A percentile compares a stretch with the other conserved stretches of the same genome.
These are phyloP conservation scores for Penelope pileata DNA, from an alignment of 2,113 vertebrate genomes.

Conservation along the genomic window DNA sequence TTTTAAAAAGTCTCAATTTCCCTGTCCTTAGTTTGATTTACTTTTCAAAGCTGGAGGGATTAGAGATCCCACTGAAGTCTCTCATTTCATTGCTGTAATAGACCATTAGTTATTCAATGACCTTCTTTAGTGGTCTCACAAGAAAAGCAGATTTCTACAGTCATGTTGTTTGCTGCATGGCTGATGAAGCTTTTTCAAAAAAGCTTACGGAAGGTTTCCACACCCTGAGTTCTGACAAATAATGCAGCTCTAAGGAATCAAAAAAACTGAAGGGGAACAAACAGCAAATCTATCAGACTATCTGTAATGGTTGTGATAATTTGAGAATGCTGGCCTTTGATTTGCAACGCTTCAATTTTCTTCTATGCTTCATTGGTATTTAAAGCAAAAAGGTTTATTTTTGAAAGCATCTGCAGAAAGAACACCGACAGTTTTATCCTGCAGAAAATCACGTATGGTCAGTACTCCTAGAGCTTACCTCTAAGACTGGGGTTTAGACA, in stretches of 20 bases:
- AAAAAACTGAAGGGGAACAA: background rate
- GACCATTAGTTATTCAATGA: slow-evolving; percentile 63
- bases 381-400: background rate
- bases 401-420: background rate
- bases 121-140: slow-evolving; percentile 62
- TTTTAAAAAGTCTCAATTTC: background rate
- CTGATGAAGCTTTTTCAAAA: slow-evolving; percentile 41
- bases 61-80: slow-evolving; percentile 42
- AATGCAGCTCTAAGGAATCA: background rate
- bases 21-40: slow-evolving; percentile 48
- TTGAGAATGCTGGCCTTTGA: background rate
- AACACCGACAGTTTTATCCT: background rate
- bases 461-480: background rate
- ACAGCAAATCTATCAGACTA: background rate
- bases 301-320: background rate
- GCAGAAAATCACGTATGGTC: background rate
- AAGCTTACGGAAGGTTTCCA: background rate
- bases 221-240: background rate
- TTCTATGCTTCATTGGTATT: background rate
- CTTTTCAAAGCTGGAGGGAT: slow-evolving; percentile 53
- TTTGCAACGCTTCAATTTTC: background rate
- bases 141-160: slow-evolving; percentile 35
- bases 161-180: slow-evolving; percentile 21
- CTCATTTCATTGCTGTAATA: slow-evolving; percentile 37
- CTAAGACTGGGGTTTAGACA: background rate